Percentiles rank a stretch among this genome's conserved stretches.
phyloP scores from a whole-genome alignment of 2,797 vertebrate genomes.

The Naso thynnoides region DNA sequence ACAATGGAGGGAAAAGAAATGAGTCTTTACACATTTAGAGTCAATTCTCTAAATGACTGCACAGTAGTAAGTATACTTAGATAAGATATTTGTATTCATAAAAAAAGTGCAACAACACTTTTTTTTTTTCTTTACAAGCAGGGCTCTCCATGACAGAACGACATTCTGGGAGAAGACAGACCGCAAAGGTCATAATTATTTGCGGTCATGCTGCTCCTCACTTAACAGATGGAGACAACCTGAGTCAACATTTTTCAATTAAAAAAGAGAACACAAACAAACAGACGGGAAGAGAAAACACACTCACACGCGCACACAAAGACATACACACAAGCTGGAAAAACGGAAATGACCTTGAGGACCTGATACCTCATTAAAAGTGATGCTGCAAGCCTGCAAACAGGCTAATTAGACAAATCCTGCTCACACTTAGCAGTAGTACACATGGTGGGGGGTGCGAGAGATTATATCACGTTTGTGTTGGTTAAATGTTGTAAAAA shows the following conservation, averaged over 20 bases:
- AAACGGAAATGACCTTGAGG: constrained; percentile 83
- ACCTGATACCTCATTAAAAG: constrained; percentile 86
- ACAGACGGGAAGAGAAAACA: constrained; percentile 69
- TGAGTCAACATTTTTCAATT: constrained; percentile 85
- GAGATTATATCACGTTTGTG: constrained; percentile 63
- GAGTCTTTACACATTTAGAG: constrained; percentile 70
- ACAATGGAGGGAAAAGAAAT: constrained; percentile 61
- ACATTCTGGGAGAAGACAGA: constrained; percentile 68
- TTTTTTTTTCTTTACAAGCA: constrained; percentile 29
- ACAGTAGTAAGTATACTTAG: constrained; percentile 51
- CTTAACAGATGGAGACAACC: constrained; percentile 84
- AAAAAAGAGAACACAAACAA: constrained; percentile 79
- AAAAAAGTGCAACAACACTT: constrained; percentile 56
- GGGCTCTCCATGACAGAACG: constrained; percentile 45
- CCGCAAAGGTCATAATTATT: constrained; percentile 82
- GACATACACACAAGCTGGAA: constrained; percentile 64
- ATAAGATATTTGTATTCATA: constrained; percentile 71
- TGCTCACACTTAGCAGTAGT: constrained; percentile 77
- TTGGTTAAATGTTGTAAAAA: constrained; percentile 65
- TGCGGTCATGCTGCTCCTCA: constrained; percentile 78
- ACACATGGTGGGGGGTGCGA: constrained; percentile 66
- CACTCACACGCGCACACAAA: constrained; percentile 42
- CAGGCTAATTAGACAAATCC: constrained; percentile 82
- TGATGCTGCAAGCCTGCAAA: constrained; percentile 79
- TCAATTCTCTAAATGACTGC: constrained; percentile 69